A percentile compares a stretch with the other conserved stretches of the same genome.
These are phyloP conservation scores for Aptenodytes forsteri DNA, from an alignment of 2,113 vertebrate species.

Conservation along the genomic window DNA sequence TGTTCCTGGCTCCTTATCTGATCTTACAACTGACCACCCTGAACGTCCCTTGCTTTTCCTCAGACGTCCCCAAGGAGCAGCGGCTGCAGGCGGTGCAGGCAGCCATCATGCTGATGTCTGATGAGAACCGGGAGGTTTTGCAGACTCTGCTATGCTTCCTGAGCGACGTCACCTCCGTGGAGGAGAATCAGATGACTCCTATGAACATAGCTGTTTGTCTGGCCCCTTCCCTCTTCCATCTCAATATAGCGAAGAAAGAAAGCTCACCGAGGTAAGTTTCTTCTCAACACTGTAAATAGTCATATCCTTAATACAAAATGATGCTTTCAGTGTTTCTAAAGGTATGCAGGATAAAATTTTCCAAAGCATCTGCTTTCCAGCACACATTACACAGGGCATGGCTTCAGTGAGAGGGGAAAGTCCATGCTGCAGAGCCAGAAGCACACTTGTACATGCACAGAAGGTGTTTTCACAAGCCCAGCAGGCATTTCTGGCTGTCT, in stretches of 20 bases:
- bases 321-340: neutral
- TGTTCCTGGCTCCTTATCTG: neutral
- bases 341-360: neutral
- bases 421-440: neutral
- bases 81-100: slow-evolving; percentile 91
- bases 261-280: slow-evolving; percentile 85
- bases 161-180: slow-evolving; percentile 89
- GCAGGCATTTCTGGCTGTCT: neutral
- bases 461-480: neutral
- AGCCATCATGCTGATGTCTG: slow-evolving; percentile 93
- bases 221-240: slow-evolving; percentile 96
- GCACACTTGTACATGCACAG: neutral
- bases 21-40: neutral
- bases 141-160: slow-evolving; percentile 95
- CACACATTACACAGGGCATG: neutral
- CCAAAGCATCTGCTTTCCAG: neutral
- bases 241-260: slow-evolving; percentile 95
- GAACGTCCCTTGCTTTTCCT: neutral
- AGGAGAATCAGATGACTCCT: slow-evolving; percentile 98
- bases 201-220: slow-evolving; percentile 97
- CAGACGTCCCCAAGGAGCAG: slow-evolving; percentile 95
- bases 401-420: neutral
- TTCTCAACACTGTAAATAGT: neutral
- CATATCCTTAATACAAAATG: neutral
- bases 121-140: slow-evolving; percentile 93